Base-by-base conservation (phyloP, 2,888 invertebrate species). In the Fragum fragum region DNA sequence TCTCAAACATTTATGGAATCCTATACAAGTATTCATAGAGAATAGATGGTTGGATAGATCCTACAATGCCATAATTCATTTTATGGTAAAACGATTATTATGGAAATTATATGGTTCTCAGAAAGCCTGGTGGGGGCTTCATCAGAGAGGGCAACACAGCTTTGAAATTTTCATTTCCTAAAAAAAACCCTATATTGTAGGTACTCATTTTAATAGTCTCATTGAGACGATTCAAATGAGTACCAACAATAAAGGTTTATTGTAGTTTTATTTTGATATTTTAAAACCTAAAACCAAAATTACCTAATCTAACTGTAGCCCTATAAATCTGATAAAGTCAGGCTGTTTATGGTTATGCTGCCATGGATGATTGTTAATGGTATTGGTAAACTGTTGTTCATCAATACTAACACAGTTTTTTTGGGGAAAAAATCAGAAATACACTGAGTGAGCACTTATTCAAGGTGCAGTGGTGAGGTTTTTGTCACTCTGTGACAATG, bases 81-180 rank as follows among this genome's bases (percentile, higher is more conserved):
- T 36, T 63, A 63, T 63, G 23, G 36, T 36, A 63, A 63, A 36
- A 36, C n/a, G 63, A 36, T 63, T 63, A 63, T 63, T 63, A 63
- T 63, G 63, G 63, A 63, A 63, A 63, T 63, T 36, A n/a, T 36
- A 63, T 32, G 63, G 63, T 57, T 57, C 23, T n/a, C 36, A 14
- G 14, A 21, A 23, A n/a, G n/a, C n/a, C n/a, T n/a, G n/a, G n/a
- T n/a, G n/a, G n/a, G n/a, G n/a, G n/a, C n/a, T n/a, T n/a, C n/a
- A n/a, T n/a, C n/a, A n/a, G n/a, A n/a, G n/a, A n/a, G n/a, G n/a
- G n/a, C n/a, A n/a, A n/a, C n/a, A n/a, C n/a, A n/a, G n/a, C n/a
- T n/a, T n/a, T n/a, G n/a, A n/a, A n/a, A n/a, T n/a, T n/a, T n/a
- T n/a, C n/a, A n/a, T n/a, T n/a, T n/a, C n/a, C n/a, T n/a, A n/a